Conservation (phyloP, 1,140 invertebrate species). For the Drosophila auraria region DNA sequence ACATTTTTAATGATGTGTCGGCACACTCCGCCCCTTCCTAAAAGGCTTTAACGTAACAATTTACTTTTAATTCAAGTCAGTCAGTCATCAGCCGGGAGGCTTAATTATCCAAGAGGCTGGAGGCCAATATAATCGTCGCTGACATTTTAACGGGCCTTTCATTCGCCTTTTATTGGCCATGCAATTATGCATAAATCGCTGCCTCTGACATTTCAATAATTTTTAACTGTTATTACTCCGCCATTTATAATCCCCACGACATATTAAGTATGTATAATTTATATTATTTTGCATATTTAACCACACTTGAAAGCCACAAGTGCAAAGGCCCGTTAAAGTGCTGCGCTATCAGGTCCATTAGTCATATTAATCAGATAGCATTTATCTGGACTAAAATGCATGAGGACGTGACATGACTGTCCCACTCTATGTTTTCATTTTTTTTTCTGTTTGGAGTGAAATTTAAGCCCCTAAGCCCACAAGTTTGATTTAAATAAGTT, state of each 20-base stretch:
- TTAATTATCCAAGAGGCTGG: slow-evolving; percentile 63
- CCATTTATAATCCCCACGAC: slow-evolving; percentile 49
- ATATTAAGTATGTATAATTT: slow-evolving; percentile 5
- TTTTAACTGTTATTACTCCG: slow-evolving; percentile 69
- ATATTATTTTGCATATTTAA: slow-evolving; percentile 10
- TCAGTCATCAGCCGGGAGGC: slow-evolving; percentile 16
- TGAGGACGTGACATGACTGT: neutral
- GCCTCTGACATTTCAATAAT: slow-evolving; percentile 66
- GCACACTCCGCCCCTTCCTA: slow-evolving; percentile 8
- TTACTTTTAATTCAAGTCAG: slow-evolving; percentile 49
- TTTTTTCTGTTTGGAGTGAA: neutral
- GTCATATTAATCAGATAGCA: slow-evolving; percentile 17
- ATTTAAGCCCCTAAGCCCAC: slow-evolving; percentile 14
- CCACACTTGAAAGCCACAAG: slow-evolving; percentile 2
- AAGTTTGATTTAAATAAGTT: slow-evolving; percentile 11
- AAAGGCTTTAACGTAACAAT: slow-evolving; percentile 53
- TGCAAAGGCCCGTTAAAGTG: neutral
- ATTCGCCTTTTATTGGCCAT: slow-evolving; percentile 58
- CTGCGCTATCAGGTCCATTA: slow-evolving; percentile 14
- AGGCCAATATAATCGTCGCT: slow-evolving; percentile 64
- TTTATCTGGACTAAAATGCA: neutral
- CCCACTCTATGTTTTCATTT: no score
- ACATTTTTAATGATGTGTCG: slow-evolving; percentile 62
- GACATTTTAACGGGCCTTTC: slow-evolving; percentile 63
- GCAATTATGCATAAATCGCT: slow-evolving; percentile 65